These are phyloP conservation scores for Meandrusa payeni DNA, from an alignment of 2,888 invertebrate genomes.

Conservation along the genomic window DNA sequence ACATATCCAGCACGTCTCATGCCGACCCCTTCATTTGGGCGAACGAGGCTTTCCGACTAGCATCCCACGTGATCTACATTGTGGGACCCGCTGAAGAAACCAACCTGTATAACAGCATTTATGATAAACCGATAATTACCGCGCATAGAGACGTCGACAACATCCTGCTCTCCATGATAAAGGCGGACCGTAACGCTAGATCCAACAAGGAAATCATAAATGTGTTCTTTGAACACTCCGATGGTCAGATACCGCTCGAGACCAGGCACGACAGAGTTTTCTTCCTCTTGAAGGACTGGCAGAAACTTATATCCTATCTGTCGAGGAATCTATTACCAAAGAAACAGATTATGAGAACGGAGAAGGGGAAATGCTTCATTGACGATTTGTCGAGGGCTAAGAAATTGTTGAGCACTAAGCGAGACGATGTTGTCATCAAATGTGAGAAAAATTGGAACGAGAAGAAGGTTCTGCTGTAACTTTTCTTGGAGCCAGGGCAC, in stretches of 20 bases:
- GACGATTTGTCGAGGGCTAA: constrained; percentile 65
- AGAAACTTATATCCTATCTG: constrained; percentile 61
- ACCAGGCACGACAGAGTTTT: constrained; percentile 52
- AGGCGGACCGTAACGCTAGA: constrained; percentile 38
- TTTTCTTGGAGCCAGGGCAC: constrained; percentile 19
- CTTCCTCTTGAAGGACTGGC: constrained; percentile 63
- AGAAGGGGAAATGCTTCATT: constrained; percentile 60
- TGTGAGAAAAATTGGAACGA: constrained; percentile 36
- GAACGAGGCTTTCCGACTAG: constrained; percentile 50
- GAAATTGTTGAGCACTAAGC: constrained; percentile 50
- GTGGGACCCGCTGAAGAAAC: constrained; percentile 59
- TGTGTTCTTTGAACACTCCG: constrained; percentile 65
- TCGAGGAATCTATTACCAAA: constrained; percentile 65
- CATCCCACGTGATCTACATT: constrained; percentile 60
- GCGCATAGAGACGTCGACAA: constrained; percentile 55
- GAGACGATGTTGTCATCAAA: constrained; percentile 46
- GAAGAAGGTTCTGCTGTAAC: constrained; percentile 52
- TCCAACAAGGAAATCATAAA: constrained; percentile 55
- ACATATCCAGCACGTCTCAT: constrained; percentile 54
- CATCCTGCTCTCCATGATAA: constrained; percentile 50
- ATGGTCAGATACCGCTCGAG: constrained; percentile 54
- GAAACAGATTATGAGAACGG: constrained; percentile 58
- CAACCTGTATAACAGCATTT: constrained; percentile 56
- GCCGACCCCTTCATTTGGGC: constrained; percentile 68
- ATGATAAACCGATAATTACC: constrained; percentile 62